Percentiles rank a stretch among this genome's conserved stretches.
Conservation (phyloP, 2,888 invertebrate species). For the Megamerina dolium region DNA sequence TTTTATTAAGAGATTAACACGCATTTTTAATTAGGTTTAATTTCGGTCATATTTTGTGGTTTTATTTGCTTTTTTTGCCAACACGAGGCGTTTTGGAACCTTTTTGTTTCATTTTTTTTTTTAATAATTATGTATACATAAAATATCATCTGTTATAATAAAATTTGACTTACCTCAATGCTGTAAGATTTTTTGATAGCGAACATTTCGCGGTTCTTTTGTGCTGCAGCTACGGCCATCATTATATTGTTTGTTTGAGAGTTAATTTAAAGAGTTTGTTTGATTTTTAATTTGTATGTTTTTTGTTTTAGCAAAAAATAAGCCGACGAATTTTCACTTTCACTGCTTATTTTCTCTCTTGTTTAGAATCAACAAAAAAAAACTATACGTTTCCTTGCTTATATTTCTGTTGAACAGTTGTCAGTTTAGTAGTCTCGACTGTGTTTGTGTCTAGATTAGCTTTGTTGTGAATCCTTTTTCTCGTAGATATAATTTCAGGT, state of each 20-base stretch:
- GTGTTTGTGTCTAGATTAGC: constrained; percentile 40
- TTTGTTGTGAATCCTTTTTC: constrained; percentile 14
- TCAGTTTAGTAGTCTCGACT: constrained; percentile 14
- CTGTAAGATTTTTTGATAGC: constrained; percentile 96
- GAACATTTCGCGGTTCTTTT: constrained; percentile 93
- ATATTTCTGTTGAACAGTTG: constrained; percentile 20
- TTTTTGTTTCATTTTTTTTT: constrained; percentile 2
- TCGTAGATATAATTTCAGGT: background rate
- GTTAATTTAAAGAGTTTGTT: constrained; percentile 30
- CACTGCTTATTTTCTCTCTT: constrained; percentile 39
- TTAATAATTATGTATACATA: too few relatives aligned
- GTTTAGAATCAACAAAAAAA: too few relatives aligned
- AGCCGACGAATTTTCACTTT: constrained; percentile 44
- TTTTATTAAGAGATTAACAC: too few relatives aligned
- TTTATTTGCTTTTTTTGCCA: too few relatives aligned
- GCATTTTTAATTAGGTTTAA: too few relatives aligned
- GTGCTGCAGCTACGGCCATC: constrained; percentile 87
- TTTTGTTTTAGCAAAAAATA: constrained; percentile 24
- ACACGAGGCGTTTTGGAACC: too few relatives aligned
- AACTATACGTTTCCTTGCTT: constrained; percentile 16
- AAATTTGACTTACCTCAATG: constrained; percentile 90
- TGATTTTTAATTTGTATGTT: constrained; percentile 7
- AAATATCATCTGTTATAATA: too few relatives aligned
- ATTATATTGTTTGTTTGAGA: constrained; percentile 48
- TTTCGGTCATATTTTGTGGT: too few relatives aligned